Evolutionary conservation across 2,888 invertebrate genomes (phyloP), one percentile per base, ranked within the genome.

Genomic region (Nebria brevicollis): DNA sequence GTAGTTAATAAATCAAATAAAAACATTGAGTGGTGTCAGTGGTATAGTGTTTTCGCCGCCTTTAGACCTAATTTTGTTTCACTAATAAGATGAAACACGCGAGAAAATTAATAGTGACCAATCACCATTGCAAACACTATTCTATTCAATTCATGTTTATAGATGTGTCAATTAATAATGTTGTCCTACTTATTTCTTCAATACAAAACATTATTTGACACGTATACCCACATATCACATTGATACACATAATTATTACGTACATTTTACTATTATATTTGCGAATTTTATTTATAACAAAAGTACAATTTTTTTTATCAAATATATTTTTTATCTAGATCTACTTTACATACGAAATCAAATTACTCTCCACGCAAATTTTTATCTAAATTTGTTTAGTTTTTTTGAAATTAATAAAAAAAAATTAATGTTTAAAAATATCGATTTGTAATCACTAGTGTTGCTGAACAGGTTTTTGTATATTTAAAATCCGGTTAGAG

Each of bases 101-200:
- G 54, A 75, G 8, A 25, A 65, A 75, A 75, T 75, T 54, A 75
- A 75, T 75, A 34, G 34, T 34, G 5, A 34, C 34, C 25, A 43
- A 41, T 34, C 34, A 34, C 34, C 34, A 34, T 34, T 34, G 2
- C 34, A 34, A 72, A 34, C 15, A 73, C 34, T 34, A 34, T 34
- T 34, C 34, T 34, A 34, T 34, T 34, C 34, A 34, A 34, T 34
- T 25, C 73, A 54, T 25, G 15, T 41, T 65, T 65, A 68, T 72
- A 13, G 66, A 77, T 77, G 43, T 77, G 72, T 77, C 77, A 77
- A 77, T 77, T 77, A 70, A 77, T 77, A 77, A 54, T 77, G 70
- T 42, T 72, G 77, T 20, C 72, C 77, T 70, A 77, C 42, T 77
- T 77, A 10, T 34, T 34, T 34, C 34, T 4, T 4, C 34, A 34